Evolutionary conservation across 2,888 invertebrate genomes (phyloP), one percentile per base, ranked within the genome.

Genomic region (Ophion slaviceki): DNA sequence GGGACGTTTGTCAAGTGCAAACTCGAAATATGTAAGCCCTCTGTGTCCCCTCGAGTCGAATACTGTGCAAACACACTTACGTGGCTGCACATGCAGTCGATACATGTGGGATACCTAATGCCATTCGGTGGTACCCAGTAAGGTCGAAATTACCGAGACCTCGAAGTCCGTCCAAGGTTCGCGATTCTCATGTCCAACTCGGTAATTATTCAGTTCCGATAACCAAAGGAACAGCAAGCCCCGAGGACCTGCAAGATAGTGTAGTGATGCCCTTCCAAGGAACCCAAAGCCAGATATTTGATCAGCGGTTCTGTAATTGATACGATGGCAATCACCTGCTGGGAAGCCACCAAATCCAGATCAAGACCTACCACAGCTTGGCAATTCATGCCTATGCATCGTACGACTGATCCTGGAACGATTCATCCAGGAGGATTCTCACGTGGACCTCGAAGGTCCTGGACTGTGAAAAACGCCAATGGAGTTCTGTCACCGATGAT

Each of bases 1-100:
- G 61, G 59, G 67, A 66, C 85, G 82, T 88, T 79, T 87, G 88
- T 88, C 86, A 87, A 90, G 89, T 84, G 84, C 68, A 82, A 87
- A 86, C 87, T 82, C 80, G 79, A 84, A 87, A 86, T 87, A 86
- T 82, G 86, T 85, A 82, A 87, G 40, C 40, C 40, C 40, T 40
- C 40, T 40, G 8, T 40, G 40, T 62, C 75, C 36, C 40, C 32
- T 36, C 62, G 78, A 82, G 85, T 86, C 62, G 62, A 62, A 75
- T 47, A 62, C 85, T 82, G 81, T 80, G 80, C 66, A 68, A 68
- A 78, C 28, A 78, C 28, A 17, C 68, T 68, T 40, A 61, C 61
- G 68, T 32, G 32, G 57, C 4, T 70, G 28, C 20, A 14, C 53
- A 45, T 70, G 32, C 28, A 47, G 47, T 47, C 28, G 45, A 40